These are phyloP conservation scores for Mermis nigrescens DNA, from an alignment of 2,888 invertebrate genomes.

Conservation along the genomic window DNA sequence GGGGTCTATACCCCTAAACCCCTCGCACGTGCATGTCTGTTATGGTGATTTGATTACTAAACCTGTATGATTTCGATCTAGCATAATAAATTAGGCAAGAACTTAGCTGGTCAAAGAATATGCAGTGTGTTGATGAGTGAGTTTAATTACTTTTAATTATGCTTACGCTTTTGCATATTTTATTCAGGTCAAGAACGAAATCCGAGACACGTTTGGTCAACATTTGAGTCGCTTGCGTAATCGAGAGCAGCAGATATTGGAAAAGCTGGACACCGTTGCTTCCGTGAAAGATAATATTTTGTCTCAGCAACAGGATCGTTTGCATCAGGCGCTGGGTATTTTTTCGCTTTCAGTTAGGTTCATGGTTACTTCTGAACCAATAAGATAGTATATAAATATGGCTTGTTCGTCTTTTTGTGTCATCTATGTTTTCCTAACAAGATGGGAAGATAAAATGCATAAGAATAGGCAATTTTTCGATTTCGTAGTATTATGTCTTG, in stretches of 20 bases:
- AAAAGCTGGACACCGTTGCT: constrained; percentile 10
- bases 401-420: too few species aligned
- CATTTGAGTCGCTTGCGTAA: constrained; percentile 2
- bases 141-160: not conserved
- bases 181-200: constrained; percentile 9
- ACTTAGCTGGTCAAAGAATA: too few species aligned
- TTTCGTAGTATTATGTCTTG: too few species aligned
- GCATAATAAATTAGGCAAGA: too few species aligned
- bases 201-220: constrained; percentile 7
- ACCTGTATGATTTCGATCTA: too few species aligned
- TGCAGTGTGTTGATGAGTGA: not conserved
- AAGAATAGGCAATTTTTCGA: too few species aligned
- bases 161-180: not conserved
- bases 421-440: too few species aligned
- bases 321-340: constrained; percentile 11
- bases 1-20: too few species aligned
- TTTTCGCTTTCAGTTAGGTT: too few species aligned
- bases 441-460: too few species aligned
- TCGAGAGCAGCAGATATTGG: constrained; percentile 9
- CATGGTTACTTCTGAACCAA: not conserved
- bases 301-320: constrained; percentile 12
- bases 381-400: not conserved
- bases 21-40: too few species aligned
- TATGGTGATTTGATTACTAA: too few species aligned
- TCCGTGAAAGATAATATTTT: constrained; percentile 9